Percentiles rank a stretch among this genome's conserved stretches.
Evolutionary conservation across 2,113 vertebrate genomes (phyloP).

Genomic region (Sisor rabdophorus): DNA sequence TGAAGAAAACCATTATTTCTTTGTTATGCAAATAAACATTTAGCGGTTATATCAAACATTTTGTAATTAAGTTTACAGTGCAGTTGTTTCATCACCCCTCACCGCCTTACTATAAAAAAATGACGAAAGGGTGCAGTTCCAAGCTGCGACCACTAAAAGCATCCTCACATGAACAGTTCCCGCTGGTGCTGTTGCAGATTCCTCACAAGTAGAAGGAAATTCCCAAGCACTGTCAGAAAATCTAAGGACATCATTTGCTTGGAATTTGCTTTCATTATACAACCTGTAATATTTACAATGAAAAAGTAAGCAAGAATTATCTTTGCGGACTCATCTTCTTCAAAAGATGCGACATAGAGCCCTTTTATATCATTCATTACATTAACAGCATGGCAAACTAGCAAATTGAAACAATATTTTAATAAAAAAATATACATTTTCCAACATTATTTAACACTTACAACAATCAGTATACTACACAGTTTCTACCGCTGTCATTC

Average conservation of each 20-base stretch:
- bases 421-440: neutral
- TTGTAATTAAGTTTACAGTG: neutral
- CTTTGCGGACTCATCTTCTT: neutral
- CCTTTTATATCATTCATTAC: neutral
- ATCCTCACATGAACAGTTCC: neutral
- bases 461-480: neutral
- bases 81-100: too few relatives aligned
- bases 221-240: neutral
- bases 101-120: neutral
- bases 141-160: neutral
- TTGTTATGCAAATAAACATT: too few relatives aligned
- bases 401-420: too few relatives aligned
- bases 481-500: neutral
- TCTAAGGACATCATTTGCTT: neutral
- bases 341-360: neutral
- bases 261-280: neutral
- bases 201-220: neutral
- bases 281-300: neutral
- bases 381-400: neutral
- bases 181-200: neutral
- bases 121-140: neutral
- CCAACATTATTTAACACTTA: neutral
- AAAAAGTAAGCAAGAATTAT: neutral
- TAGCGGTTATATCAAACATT: neutral
- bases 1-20: neutral